Evolutionary conservation across 2,113 vertebrate genomes (phyloP), one percentile per base, ranked within the genome.

Genomic region (Crypturellus undulatus): DNA sequence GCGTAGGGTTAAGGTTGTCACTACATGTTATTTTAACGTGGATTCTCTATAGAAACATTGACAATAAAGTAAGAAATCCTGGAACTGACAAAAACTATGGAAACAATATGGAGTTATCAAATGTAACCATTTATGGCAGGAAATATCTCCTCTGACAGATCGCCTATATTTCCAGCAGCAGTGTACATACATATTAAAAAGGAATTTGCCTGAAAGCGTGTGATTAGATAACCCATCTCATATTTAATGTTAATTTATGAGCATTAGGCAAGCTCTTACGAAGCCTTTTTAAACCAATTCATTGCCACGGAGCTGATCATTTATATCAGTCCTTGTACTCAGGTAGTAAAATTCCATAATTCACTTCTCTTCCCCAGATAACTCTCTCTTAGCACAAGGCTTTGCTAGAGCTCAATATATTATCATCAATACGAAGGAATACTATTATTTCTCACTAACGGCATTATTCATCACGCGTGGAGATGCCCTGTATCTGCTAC

Each of bases 181-280:
- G 58, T 52, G 75, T 81, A 91, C 62, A n/a, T 91, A 96, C 93
- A 92, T 93, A 92, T 95, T 97, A 97, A 93, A 97, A 93, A 96
- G 51, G 72, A 87, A 95, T 96, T 93, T 97, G 87, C 91, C 94
- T 84, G 60, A 94, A 96, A 94, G 77, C 69, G 16, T 95, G 87
- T 59, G 96, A 95, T 96, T 96, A 92, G 78, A 94, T 92, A 96
- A 88, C 73, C 68, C 79, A 91, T 91, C 84, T 96, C 90, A 64
- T 79, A 90, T 86, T 96, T 95, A 97, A 96, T 94, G 91, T 96
- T 97, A 97, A 97, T 97, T 97, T 97, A 97, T 94, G 90, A 93
- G 75, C 62, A 90, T 96, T 97, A 95, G 92, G 80, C 79, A 97
- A 97, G 94, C 97, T 96, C 96, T 98, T 75, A 82, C 40, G 82